Percentiles rank a stretch among this genome's conserved stretches.
Evolutionary conservation across 1,140 invertebrate genomes (phyloP).

Genomic region (Grapholita molesta): DNA sequence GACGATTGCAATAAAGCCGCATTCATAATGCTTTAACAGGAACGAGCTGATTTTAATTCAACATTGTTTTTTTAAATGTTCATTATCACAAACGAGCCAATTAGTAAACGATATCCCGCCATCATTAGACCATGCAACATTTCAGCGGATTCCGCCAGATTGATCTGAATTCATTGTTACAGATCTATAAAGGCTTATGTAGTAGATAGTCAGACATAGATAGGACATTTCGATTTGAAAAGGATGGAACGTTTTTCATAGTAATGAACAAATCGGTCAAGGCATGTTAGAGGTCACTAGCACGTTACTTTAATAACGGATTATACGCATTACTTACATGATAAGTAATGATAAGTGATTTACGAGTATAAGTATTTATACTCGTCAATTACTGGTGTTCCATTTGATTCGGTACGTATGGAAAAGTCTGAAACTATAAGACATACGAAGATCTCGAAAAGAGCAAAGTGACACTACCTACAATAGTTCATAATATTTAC

Average conservation of each 20-base stretch:
- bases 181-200: background rate
- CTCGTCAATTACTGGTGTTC: too few species aligned
- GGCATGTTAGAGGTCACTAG: background rate
- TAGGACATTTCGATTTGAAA: background rate
- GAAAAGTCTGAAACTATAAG: too few species aligned
- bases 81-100: constrained; percentile 5
- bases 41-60: background rate
- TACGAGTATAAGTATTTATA: too few species aligned
- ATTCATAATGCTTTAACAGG: background rate
- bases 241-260: background rate
- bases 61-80: background rate
- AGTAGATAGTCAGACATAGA: background rate
- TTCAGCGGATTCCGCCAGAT: constrained; percentile 9
- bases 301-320: background rate
- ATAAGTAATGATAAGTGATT: background rate
- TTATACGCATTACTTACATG: background rate
- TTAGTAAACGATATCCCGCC: constrained; percentile 2
- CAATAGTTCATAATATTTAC: too few species aligned
- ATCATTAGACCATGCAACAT: constrained; percentile 5
- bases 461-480: too few species aligned
- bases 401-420: too few species aligned
- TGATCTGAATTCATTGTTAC: background rate
- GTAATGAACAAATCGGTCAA: constrained; percentile 13
- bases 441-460: too few species aligned
- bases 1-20: background rate